Conservation (phyloP, 1,140 invertebrate genomes). For the Drosophila azteca region DNA sequence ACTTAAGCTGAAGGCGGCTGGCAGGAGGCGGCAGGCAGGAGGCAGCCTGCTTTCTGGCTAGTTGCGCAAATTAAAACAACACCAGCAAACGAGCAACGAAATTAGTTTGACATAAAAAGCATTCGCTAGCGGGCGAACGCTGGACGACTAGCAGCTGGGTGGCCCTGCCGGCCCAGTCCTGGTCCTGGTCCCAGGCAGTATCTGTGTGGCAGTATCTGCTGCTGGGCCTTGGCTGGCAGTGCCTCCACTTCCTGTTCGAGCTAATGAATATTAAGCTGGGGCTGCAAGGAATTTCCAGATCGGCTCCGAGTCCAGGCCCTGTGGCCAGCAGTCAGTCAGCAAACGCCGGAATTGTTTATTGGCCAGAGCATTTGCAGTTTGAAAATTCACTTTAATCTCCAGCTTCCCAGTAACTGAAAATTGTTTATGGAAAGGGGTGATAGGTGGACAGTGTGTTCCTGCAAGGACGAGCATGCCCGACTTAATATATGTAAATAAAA, state of each 20-base stretch:
- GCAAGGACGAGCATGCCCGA: constrained; percentile 9
- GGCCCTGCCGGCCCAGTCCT: neutral
- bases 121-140: constrained; percentile 38
- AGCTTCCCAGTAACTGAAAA: constrained; percentile 7
- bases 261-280: constrained; percentile 76
- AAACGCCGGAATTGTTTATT: constrained; percentile 65
- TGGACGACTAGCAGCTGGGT: constrained; percentile 1
- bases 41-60: constrained; percentile 39
- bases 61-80: constrained; percentile 76
- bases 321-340: constrained; percentile 40
- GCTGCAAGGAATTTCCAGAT: constrained; percentile 57
- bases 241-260: constrained; percentile 32
- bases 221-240: neutral
- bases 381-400: constrained; percentile 54
- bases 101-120: constrained; percentile 79
- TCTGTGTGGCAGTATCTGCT: neutral
- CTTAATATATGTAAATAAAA: constrained; percentile 77
- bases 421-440: constrained; percentile 15
- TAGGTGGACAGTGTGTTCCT: neutral
- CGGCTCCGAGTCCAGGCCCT: constrained; percentile 11
- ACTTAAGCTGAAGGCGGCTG: constrained; percentile 65
- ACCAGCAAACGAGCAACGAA: constrained; percentile 76
- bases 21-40: constrained; percentile 8
- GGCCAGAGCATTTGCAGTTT: constrained; percentile 40
- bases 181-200: constrained; percentile 1